Percentiles rank a stretch among this genome's conserved stretches.
Evolutionary conservation across 2,113 vertebrate species (phyloP).

Genomic region (Hydropotes inermis): DNA sequence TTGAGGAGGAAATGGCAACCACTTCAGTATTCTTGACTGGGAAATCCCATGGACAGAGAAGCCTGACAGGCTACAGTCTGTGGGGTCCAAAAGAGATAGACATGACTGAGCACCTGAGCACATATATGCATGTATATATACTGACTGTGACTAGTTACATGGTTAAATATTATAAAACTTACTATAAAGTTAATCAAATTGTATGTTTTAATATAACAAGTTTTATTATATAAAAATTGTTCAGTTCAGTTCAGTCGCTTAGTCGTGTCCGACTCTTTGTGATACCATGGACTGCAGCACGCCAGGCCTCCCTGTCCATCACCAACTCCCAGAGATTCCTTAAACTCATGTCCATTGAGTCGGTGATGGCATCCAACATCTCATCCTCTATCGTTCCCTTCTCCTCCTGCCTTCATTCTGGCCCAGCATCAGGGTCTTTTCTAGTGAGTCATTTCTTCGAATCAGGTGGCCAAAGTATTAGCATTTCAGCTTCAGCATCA

Average conservation of each 20-base stretch:
- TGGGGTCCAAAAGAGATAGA: neutral
- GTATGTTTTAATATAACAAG: neutral
- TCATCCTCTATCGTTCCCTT: neutral
- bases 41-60: neutral
- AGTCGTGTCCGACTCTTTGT: neutral
- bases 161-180: neutral
- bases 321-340: neutral
- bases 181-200: neutral
- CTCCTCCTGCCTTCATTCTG: neutral
- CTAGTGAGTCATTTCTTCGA: neutral
- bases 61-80: neutral
- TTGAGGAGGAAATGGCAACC: neutral
- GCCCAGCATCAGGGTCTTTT: neutral
- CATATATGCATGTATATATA: neutral
- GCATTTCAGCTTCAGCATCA: neutral
- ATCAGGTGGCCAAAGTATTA: neutral
- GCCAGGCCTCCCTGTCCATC: neutral
- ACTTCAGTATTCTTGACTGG: neutral
- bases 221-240: neutral
- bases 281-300: neutral
- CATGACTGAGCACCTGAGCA: neutral
- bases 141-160: neutral
- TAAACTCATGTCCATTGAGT: neutral
- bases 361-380: neutral
- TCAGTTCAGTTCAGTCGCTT: neutral